Percentiles rank a stretch among this genome's conserved stretches.
Evolutionary conservation across 1,140 invertebrate genomes (phyloP).

Genomic region (Nebria ingens): DNA sequence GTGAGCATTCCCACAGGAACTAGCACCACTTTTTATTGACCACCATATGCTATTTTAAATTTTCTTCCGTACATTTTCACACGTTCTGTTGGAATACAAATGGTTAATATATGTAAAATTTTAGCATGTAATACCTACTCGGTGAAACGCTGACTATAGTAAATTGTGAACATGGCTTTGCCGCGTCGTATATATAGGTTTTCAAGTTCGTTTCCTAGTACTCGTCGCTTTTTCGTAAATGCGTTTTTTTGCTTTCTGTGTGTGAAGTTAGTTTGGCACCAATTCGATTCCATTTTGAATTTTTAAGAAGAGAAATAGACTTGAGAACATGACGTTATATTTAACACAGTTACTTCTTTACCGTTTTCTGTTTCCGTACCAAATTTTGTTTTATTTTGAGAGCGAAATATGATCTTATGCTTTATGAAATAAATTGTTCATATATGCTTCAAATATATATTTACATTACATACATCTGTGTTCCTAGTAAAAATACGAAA

Average conservation of each 20-base stretch:
- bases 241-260: too few species aligned
- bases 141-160: background rate
- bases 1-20: too few species aligned
- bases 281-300: background rate
- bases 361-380: too few species aligned
- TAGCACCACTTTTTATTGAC: conserved; percentile 3
- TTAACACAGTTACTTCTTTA: too few species aligned
- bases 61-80: background rate
- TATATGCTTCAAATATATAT: too few species aligned
- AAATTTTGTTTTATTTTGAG: too few species aligned
- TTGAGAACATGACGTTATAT: background rate
- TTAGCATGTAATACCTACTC: conserved; percentile 4
- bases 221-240: background rate
- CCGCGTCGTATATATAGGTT: background rate
- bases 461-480: too few species aligned
- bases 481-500: too few species aligned
- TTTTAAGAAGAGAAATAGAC: background rate
- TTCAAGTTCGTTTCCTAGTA: background rate
- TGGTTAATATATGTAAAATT: conserved; percentile 10
- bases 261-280: too few species aligned
- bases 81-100: conserved; percentile 1
- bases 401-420: too few species aligned
- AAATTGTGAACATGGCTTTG: conserved; percentile 3
- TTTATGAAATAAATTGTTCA: too few species aligned
- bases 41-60: conserved; percentile 1